Evolutionary conservation across 1,140 invertebrate species (phyloP), one percentile per base, ranked within the genome.

Genomic region (Oncopodura yosiiana): DNA sequence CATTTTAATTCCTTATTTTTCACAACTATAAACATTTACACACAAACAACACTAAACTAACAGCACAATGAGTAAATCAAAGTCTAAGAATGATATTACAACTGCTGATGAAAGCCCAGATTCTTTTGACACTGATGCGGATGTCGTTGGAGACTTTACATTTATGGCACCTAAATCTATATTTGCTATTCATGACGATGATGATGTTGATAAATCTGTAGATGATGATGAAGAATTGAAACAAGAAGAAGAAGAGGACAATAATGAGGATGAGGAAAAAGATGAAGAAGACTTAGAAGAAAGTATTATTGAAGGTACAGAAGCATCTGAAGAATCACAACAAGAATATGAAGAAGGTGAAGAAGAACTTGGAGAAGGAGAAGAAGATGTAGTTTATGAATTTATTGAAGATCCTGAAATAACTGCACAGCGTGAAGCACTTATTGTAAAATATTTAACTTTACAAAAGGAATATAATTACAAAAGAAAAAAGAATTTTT

Each of bases 301-400:
- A 36, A 26, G 19, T 14, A 49, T 6, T 30, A 24, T n/a, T 49
- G 5, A 41, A 49, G 29, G 8, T 9, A n/a, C 32, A 9, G 23
- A 21, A 16, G n/a, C n/a, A 41, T 19, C 19, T 41, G 39, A 41
- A 21, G 19, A 41, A n/a, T n/a, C 39, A 19, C 39, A 45, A 24
- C 9, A 27, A 14, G 46, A n/a, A 18, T 24, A 26, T 29, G 46
- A 18, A 14, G 45, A 50, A 56, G 36, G 51, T 53, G 51, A 63
- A 60, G 30, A 62, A 60, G 60, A 59, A 60, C 34, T 57, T 56
- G 30, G 21, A 61, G 24, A 42, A 61, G 37, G 41, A 34, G 38
- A 30, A 41, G 19, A 37, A 60, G 16, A 24, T 51, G 32, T 26
- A 54, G 23, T 46, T 48, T 9, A 34, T 43, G 45, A 44, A 41